Base-by-base conservation (phyloP, 1,140 invertebrate species). In the Calliphora vicina region DNA sequence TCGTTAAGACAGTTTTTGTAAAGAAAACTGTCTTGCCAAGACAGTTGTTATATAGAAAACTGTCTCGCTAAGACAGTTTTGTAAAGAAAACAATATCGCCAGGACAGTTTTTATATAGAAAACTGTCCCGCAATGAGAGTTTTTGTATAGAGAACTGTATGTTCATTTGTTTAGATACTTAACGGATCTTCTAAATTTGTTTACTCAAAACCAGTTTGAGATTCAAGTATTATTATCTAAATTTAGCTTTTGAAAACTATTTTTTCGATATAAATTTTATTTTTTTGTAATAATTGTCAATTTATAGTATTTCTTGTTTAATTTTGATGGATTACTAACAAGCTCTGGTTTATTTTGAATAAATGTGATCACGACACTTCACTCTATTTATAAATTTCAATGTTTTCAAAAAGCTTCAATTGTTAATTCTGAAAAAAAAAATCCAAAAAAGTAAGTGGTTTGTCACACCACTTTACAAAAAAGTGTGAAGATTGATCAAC, bases 401-500 rank as follows among this genome's bases (percentile, higher is more conserved):
- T 45, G 15, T 45, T 20, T 80, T 45, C 45, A 76, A 76, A 45
- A 15, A 78, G 29, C 80, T 81, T 81, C 50, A 61, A 61, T 81
- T 81, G 80, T 61, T 23, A 13, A 67, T 81, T 35, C 2, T 74
- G 42, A 81, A 67, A 35, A 80, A 83, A 71, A 25, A 43, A 67
- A n/a, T n/a, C n/a, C n/a, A 83, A 80, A 83, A 84, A 84, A 84
- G 61, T 84, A 50, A 80, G 71, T 84, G 83, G 61, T 80, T 67
- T 84, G 82, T 84, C 84, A 83, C 80, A 80, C 78, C 72, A 72
- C 83, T 82, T 80, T 67, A 84, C 72, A 74, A 74, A 45, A 78
- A 82, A 83, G 84, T 85, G 84, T 82, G 84, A 85, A 85, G 84
- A 85, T 85, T 83, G 81, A 85, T 83, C 80, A 85, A 82, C 78